phyloP scores from a whole-genome alignment of 2,797 vertebrate species.

The Syndactyla subalaris region DNA sequence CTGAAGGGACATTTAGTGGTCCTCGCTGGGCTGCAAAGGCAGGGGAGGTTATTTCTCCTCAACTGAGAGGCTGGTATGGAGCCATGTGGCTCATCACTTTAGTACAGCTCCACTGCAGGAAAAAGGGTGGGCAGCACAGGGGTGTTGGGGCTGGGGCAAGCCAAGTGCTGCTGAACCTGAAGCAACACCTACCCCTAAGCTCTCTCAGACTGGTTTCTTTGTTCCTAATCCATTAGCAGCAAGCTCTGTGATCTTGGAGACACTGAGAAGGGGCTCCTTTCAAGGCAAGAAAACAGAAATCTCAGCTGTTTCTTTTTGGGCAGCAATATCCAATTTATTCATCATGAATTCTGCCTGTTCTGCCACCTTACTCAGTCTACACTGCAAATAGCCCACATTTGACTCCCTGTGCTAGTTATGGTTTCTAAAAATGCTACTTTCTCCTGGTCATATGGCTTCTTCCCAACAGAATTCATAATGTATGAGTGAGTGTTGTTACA shows the following conservation, averaged over 20 bases:
- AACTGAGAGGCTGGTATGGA: not conserved
- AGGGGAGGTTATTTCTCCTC: not conserved
- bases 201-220: not conserved
- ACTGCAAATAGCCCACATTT: not conserved
- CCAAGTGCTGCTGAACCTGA: not conserved
- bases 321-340: conserved; percentile 8
- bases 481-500: not conserved
- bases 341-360: conserved; percentile 18
- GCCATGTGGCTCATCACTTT: not conserved
- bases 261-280: not conserved
- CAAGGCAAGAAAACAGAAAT: not conserved
- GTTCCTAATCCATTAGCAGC: not conserved
- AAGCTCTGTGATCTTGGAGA: not conserved
- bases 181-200: not conserved
- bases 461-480: not conserved
- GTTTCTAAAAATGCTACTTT: conserved; percentile 30
- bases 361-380: conserved; percentile 32
- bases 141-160: not conserved
- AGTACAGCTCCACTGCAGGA: not conserved
- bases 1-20: not conserved
- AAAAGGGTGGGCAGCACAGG: not conserved
- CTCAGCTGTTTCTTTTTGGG: not conserved
- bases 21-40: not conserved
- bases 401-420: not conserved
- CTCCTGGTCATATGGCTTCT: conserved; percentile 3